Percentiles rank a stretch among this genome's conserved stretches.
Conservation (phyloP, 1,140 invertebrate genomes). For the Halictus rubicundus region DNA sequence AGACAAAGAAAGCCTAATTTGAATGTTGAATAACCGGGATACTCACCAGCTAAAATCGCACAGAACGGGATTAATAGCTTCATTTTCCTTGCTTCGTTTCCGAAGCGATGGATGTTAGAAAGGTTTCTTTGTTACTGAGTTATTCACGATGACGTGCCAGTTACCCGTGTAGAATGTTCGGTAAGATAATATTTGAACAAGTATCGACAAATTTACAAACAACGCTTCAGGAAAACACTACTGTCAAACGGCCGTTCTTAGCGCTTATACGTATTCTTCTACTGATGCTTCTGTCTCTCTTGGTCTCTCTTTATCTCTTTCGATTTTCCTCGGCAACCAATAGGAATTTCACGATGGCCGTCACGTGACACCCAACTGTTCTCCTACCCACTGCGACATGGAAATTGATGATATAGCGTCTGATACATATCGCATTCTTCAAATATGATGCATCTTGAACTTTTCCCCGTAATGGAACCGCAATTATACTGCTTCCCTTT, state of each 20-base stretch:
- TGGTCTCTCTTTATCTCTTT: neutral
- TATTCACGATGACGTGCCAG: neutral
- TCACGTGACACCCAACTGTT: slow-evolving; percentile 11
- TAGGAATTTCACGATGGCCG: neutral
- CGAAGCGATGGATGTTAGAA: neutral
- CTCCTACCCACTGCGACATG: neutral
- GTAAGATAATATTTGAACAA: neutral
- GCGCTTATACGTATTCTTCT: slow-evolving; percentile 17
- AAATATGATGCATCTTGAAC: slow-evolving; percentile 1
- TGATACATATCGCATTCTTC: neutral
- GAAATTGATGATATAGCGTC: neutral
- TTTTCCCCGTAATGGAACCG: neutral
- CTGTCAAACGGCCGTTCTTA: slow-evolving; percentile 24
- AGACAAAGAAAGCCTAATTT: slow-evolving; percentile 21
- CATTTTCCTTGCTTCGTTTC: slow-evolving; percentile 61
- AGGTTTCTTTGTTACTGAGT: slow-evolving; percentile 10
- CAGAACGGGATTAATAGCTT: slow-evolving; percentile 71
- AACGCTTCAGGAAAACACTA: neutral
- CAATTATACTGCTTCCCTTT: neutral
- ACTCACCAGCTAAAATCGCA: slow-evolving; percentile 74
- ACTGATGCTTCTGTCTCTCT: slow-evolving; percentile 1
- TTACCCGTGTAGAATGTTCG: neutral
- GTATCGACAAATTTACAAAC: slow-evolving; percentile 13
- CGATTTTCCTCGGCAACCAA: neutral
- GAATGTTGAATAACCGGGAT: neutral